phyloP scores from a whole-genome alignment of 2,888 invertebrate species.

The Leucania comma region DNA sequence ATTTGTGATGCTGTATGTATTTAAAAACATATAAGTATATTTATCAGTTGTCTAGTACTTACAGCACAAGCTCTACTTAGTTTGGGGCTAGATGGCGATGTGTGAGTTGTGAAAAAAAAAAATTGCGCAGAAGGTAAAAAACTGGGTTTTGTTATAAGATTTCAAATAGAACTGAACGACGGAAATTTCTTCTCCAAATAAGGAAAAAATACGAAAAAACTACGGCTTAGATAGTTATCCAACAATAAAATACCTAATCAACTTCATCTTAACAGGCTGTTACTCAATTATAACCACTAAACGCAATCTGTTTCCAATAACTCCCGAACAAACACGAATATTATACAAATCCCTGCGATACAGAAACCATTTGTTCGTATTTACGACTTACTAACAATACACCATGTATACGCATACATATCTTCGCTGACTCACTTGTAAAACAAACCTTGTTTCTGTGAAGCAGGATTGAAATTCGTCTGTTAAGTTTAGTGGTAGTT shows the following conservation, averaged over 20 bases:
- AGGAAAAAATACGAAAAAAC: not conserved
- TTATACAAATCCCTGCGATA: constrained; percentile 43
- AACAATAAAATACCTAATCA: constrained; percentile 9
- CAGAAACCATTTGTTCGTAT: constrained; percentile 53
- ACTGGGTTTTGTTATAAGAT: too few species aligned
- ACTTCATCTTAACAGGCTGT: constrained; percentile 1
- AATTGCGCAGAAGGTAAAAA: too few species aligned
- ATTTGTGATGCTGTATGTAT: too few species aligned
- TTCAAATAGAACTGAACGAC: too few species aligned
- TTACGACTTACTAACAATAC: constrained; percentile 46
- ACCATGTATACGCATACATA: constrained; percentile 4
- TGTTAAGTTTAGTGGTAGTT: constrained; percentile 1
- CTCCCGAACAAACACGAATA: constrained; percentile 42
- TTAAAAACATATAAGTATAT: too few species aligned
- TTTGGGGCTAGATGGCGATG: too few species aligned
- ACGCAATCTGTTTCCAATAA: constrained; percentile 51
- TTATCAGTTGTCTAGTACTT: too few species aligned
- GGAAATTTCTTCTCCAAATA: not conserved
- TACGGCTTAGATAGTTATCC: not conserved
- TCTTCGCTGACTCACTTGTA: not conserved
- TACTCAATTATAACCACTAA: constrained; percentile 40
- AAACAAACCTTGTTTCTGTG: not conserved
- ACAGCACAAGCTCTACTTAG: too few species aligned
- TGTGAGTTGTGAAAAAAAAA: too few species aligned
- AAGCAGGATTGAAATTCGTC: constrained; percentile 6